These are phyloP conservation scores for Mesoligia furuncula DNA, from an alignment of 2,888 invertebrate genomes.

Conservation along the genomic window DNA sequence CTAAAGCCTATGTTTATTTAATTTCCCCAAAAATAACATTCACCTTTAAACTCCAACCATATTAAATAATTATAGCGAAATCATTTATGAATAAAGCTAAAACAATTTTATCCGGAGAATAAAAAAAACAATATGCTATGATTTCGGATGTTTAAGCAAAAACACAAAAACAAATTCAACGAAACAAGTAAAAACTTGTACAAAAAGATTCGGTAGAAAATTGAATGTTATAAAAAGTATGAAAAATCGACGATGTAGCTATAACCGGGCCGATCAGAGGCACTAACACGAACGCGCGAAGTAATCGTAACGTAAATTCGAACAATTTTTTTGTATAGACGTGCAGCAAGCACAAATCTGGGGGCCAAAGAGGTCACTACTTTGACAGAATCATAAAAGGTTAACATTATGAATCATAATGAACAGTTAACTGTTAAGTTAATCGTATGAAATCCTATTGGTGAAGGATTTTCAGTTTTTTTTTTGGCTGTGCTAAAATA, in stretches of 20 bases:
- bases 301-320: not conserved
- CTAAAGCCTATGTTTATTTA: not conserved
- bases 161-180: conserved; percentile 10
- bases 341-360: too few species aligned
- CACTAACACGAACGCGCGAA: not conserved
- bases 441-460: too few species aligned
- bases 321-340: too few species aligned
- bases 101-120: not conserved
- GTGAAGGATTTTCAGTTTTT: too few species aligned
- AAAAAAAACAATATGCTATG: not conserved
- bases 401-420: too few species aligned
- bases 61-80: not conserved
- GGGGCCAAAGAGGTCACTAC: too few species aligned
- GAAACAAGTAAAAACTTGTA: conserved; percentile 4
- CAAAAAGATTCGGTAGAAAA: conserved; percentile 32
- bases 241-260: conserved; percentile 50
- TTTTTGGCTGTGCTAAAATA: too few species aligned
- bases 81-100: not conserved
- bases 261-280: conserved; percentile 56
- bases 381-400: too few species aligned
- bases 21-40: not conserved
- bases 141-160: not conserved
- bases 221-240: conserved; percentile 54
- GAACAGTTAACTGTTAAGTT: too few species aligned
- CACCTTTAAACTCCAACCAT: not conserved